Base-by-base conservation (phyloP, 2,888 invertebrate species). In the Spicauda simplicius region DNA sequence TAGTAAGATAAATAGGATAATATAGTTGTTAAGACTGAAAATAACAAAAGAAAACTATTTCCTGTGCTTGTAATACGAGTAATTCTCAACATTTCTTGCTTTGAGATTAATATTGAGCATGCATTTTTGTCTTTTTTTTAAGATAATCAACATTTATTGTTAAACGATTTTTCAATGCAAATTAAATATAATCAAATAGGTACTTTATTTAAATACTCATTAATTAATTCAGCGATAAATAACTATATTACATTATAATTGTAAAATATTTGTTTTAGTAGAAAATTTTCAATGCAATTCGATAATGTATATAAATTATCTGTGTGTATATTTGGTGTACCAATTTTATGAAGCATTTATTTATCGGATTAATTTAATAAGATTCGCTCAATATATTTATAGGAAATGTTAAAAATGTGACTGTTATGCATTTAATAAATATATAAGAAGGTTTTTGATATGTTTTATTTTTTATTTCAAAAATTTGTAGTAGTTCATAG, bases 381-480 rank as follows among this genome's bases (percentile, higher is more conserved):
- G 37, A 74, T 67, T 72, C 73, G 79, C 78, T 77, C 77, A 81
- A 81, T 68, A 70, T 74, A 70, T 75, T 71, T 74, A 76, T 76
- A 77, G 70, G 72, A 72, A 80, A 80, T 84, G 78, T 86, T 84
- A 75, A 79, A 78, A 77, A 69, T 76, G 73, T 78, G 79, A 83
- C 81, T 80, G 84, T 85, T 85, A 85, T 77, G 87, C 88, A 90
- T 89, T 90, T 89, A 89, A 87, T 87, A 87, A 87, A 89, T 78
- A 78, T 78, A 77, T 73, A 72, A 72, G 70, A 71, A 69, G 70
- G 72, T 72, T 41, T 41, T 41, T 12, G 14, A 10, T 14, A 14
- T 41, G 0, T 41, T 41, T 2, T 14, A 14, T 41, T 4, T 2
- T 8, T 37, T 37, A n/a, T n/a, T n/a, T n/a, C n/a, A n/a, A n/a